These are phyloP conservation scores for Zaprionus africanus DNA, from an alignment of 1,140 invertebrate species.

Conservation along the genomic window DNA sequence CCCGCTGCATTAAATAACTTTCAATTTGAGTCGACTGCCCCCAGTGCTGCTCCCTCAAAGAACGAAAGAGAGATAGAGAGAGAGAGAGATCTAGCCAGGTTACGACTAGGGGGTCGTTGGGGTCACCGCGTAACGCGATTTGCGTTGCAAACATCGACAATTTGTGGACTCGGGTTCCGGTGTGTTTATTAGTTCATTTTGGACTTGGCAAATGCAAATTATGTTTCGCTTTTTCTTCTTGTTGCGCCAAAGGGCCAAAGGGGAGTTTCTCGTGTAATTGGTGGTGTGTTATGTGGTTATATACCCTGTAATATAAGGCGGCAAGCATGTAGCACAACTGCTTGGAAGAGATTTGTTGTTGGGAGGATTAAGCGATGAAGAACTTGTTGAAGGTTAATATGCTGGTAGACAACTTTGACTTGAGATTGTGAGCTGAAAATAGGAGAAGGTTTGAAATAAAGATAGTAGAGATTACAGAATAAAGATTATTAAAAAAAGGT, in stretches of 20 bases:
- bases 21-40: constrained; percentile 71
- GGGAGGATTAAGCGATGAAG: too few relatives aligned
- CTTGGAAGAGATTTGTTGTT: too few relatives aligned
- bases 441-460: too few relatives aligned
- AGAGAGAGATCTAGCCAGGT: constrained; percentile 13
- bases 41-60: constrained; percentile 29
- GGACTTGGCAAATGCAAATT: constrained; percentile 59
- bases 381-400: too few relatives aligned
- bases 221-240: constrained; percentile 9
- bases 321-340: too few relatives aligned
- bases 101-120: not conserved
- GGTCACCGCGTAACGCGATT: constrained; percentile 34
- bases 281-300: not conserved
- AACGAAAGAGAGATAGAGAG: not conserved
- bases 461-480: too few relatives aligned
- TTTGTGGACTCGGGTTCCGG: constrained; percentile 57
- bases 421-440: too few relatives aligned
- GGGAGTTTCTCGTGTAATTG: not conserved
- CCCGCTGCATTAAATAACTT: constrained; percentile 73
- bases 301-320: not conserved
- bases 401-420: too few relatives aligned
- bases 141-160: constrained; percentile 58
- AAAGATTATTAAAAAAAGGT: too few relatives aligned
- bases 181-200: constrained; percentile 66
- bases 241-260: not conserved